These are phyloP conservation scores for Odontesthes bonariensis DNA, from an alignment of 2,113 vertebrate genomes.

Conservation along the genomic window DNA sequence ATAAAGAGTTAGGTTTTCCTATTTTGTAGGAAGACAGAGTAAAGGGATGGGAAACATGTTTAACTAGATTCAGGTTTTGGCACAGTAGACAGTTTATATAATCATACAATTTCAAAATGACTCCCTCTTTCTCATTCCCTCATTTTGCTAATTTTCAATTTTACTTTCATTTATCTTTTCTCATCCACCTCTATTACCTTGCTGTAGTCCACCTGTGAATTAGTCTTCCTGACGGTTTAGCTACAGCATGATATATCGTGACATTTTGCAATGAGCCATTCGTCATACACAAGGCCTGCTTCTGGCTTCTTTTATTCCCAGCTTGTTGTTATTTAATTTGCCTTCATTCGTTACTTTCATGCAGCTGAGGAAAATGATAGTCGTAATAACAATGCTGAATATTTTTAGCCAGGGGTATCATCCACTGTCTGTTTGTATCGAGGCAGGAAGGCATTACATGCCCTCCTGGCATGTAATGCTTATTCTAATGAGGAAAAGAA, in stretches of 20 bases:
- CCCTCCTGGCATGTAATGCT: conserved; percentile 49
- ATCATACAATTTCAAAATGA: conserved; percentile 34
- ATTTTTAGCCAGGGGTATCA: conserved; percentile 67
- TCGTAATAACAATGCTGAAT: conserved; percentile 60
- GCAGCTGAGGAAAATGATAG: conserved; percentile 63
- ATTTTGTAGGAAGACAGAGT: not conserved
- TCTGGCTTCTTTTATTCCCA: conserved; percentile 15
- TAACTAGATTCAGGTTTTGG: conserved; percentile 14
- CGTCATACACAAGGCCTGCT: conserved; percentile 31
- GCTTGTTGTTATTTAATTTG: conserved; percentile 58
- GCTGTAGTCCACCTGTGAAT: conserved; percentile 57
- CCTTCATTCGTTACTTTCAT: conserved; percentile 48
- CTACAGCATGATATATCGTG: conserved; percentile 66
- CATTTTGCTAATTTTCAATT: conserved; percentile 23
- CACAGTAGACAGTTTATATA: conserved; percentile 30
- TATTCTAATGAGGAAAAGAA: conserved; percentile 58
- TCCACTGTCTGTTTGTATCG: conserved; percentile 51
- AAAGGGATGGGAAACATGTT: conserved; percentile 20
- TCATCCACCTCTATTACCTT: conserved; percentile 41
- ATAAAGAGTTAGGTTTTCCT: not conserved
- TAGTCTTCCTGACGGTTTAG: conserved; percentile 58
- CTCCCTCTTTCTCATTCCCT: conserved; percentile 18
- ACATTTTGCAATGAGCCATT: conserved; percentile 71
- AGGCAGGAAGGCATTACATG: no score
- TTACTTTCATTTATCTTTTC: conserved; percentile 46